Evolutionary conservation across 2,113 vertebrate species (phyloP).

Genomic region (Platysteira castanea): DNA sequence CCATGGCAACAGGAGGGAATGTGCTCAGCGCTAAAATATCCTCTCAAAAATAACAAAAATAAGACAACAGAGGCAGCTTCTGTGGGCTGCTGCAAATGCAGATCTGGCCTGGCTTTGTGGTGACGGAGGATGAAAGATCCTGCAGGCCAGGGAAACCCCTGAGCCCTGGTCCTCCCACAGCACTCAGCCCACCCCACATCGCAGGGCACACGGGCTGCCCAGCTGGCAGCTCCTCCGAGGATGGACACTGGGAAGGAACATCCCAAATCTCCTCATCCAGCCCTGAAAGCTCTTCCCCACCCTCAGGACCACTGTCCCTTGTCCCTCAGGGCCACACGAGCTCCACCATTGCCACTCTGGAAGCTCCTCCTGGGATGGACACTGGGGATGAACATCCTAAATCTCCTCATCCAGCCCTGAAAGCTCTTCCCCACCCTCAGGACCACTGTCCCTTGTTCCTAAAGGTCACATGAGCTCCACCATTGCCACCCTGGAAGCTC

Average conservation of each 20-base stretch:
- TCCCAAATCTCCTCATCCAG: background rate
- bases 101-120: constrained; percentile 17
- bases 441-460: background rate
- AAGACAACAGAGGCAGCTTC: constrained; percentile 75
- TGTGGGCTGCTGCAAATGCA: constrained; percentile 57
- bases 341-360: fast-evolving
- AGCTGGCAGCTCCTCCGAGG: background rate
- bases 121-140: constrained; percentile 31
- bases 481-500: too few relatives aligned
- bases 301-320: background rate
- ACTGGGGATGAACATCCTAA: background rate
- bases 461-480: too few relatives aligned
- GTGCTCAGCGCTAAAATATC: constrained; percentile 81
- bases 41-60: constrained; percentile 85
- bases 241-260: background rate
- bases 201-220: background rate
- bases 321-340: background rate
- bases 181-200: background rate
- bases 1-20: constrained; percentile 83
- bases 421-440: background rate
- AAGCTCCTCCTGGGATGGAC: background rate
- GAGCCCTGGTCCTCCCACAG: background rate
- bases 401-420: background rate
- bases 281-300: background rate
- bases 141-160: constrained; percentile 1